These are phyloP conservation scores for Pedetes capensis DNA, from an alignment of 2,113 vertebrate species.

Conservation along the genomic window DNA sequence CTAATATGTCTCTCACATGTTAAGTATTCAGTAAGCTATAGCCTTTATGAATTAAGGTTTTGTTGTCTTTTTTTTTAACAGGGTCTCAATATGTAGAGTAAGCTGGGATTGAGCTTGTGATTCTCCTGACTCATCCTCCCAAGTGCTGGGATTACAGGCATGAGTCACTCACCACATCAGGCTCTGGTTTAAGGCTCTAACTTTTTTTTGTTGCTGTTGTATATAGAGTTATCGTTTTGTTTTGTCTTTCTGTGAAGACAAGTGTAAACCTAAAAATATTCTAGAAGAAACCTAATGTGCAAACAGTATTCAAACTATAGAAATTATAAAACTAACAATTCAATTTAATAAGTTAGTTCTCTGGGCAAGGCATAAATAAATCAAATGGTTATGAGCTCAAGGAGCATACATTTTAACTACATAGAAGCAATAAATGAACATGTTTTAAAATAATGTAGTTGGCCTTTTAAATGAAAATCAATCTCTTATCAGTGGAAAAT, in stretches of 20 bases:
- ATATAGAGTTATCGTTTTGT: too few relatives aligned
- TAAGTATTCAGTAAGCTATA: not conserved
- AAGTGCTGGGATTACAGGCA: too few relatives aligned
- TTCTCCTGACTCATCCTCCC: too few relatives aligned
- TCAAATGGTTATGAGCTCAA: not conserved
- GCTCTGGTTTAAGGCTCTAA: not conserved
- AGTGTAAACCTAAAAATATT: not conserved
- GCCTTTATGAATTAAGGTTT: too few relatives aligned
- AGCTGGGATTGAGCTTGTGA: too few relatives aligned
- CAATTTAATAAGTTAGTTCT: not conserved
- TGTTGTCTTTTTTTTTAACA: too few relatives aligned
- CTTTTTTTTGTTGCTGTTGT: not conserved
- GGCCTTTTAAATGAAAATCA: constrained; percentile 53
- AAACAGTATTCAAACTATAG: constrained; percentile 26
- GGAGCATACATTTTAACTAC: not conserved
- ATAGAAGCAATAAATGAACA: constrained; percentile 44
- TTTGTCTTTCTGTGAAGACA: not conserved
- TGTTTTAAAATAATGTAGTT: constrained; percentile 24
- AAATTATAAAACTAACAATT: constrained; percentile 35
- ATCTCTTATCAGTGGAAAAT: constrained; percentile 67
- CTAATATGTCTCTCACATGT: not conserved
- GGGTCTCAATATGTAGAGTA: too few relatives aligned
- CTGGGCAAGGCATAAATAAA: not conserved
- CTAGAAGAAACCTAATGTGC: not conserved
- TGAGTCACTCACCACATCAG: too few relatives aligned